Percentiles rank a stretch among this genome's conserved stretches.
Evolutionary conservation across 2,797 vertebrate genomes (phyloP).

Genomic region (Amblyopsis hoosieri): DNA sequence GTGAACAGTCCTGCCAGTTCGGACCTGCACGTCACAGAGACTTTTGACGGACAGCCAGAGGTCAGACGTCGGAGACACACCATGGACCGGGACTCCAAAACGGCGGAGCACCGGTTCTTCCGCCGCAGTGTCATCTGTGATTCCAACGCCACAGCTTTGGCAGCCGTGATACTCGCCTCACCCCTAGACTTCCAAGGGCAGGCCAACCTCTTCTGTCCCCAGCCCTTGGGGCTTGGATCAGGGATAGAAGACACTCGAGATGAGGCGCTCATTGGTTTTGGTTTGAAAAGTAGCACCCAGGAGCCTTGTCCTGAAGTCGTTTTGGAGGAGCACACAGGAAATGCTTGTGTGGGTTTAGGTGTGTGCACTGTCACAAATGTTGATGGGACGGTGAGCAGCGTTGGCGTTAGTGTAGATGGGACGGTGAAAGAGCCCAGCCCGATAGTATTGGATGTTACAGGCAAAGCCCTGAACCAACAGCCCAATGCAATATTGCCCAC

Average conservation of each 20-base stretch:
- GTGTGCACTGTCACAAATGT: not conserved
- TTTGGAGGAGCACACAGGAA: conserved; percentile 31
- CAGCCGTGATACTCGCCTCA: conserved; percentile 79
- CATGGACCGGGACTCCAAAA: conserved; percentile 95
- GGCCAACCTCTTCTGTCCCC: conserved; percentile 30
- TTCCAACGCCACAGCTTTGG: conserved; percentile 93
- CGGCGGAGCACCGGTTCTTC: conserved; percentile 94
- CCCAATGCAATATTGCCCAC: conserved; percentile 16
- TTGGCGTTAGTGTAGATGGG: conserved; percentile 23
- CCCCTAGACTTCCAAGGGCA: conserved; percentile 76
- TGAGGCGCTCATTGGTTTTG: conserved; percentile 33
- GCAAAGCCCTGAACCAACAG: conserved; percentile 20
- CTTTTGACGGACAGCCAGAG: conserved; percentile 74
- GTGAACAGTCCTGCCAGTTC: conserved; percentile 91
- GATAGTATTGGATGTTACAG: conserved; percentile 56
- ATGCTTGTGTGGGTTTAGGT: conserved; percentile 5
- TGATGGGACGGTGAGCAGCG: conserved; percentile 12
- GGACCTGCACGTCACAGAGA: conserved; percentile 85
- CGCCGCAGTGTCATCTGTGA: conserved; percentile 97
- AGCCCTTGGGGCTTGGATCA: conserved; percentile 19
- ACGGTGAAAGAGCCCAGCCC: conserved; percentile 42
- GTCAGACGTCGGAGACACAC: conserved; percentile 94
- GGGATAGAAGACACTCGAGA: conserved; percentile 26
- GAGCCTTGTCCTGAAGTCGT: conserved; percentile 38
- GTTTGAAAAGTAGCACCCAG: conserved; percentile 33